Conservation (phyloP, 2,888 invertebrate species). For the Orthosia incerta region DNA sequence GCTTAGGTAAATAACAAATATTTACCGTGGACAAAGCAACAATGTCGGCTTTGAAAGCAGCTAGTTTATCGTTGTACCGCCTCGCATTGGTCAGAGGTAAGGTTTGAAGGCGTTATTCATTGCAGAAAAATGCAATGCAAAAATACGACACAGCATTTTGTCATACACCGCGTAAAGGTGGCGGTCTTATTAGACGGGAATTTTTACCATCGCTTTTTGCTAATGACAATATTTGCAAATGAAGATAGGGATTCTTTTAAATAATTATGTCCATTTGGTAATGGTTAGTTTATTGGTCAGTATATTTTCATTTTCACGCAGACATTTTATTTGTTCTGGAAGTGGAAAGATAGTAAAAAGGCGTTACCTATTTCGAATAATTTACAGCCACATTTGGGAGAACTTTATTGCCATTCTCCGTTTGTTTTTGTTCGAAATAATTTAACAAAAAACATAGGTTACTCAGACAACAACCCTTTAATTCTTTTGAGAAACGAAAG, state of each 20-base stretch:
- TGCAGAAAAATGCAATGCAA: too few species aligned
- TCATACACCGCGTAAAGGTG: too few species aligned
- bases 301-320: slow-evolving; percentile 5
- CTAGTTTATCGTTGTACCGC: slow-evolving; percentile 4
- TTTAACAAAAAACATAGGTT: too few species aligned
- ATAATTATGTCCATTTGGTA: not conserved
- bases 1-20: slow-evolving; percentile 31
- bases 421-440: not conserved
- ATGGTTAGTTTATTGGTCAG: not conserved
- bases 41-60: slow-evolving; percentile 10
- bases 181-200: too few species aligned
- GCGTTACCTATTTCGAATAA: not conserved
- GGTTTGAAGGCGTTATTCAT: too few species aligned
- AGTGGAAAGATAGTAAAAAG: not conserved
- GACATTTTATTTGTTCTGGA: not conserved
- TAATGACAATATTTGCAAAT: too few species aligned
- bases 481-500: too few species aligned
- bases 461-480: too few species aligned
- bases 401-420: not conserved
- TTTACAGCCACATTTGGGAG: not conserved
- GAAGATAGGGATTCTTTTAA: not conserved
- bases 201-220: too few species aligned
- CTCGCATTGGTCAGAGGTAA: not conserved
- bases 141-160: too few species aligned
- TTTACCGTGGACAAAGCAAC: slow-evolving; percentile 30